These are phyloP conservation scores for Bathynomus jamesi DNA, from an alignment of 1,140 invertebrate genomes.

Conservation along the genomic window DNA sequence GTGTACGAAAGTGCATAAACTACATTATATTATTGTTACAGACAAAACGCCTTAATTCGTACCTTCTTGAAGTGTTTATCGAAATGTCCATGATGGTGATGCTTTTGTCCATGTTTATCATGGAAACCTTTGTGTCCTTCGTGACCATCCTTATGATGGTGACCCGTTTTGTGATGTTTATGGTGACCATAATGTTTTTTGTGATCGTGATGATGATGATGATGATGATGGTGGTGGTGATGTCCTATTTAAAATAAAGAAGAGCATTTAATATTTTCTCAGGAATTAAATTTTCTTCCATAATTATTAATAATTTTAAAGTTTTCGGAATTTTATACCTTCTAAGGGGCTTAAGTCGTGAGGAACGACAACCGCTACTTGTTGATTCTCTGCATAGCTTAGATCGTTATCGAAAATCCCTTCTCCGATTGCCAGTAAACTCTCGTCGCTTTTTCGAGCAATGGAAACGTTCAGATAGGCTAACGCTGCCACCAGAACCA, in stretches of 20 bases:
- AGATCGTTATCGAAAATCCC: background rate
- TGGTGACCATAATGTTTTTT: background rate
- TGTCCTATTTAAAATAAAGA: background rate
- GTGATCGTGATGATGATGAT: too few species aligned
- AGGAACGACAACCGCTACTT: background rate
- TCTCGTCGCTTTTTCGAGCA: background rate
- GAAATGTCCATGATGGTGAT: constrained; percentile 18
- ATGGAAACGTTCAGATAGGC: background rate
- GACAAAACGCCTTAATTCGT: too few species aligned
- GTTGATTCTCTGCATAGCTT: background rate
- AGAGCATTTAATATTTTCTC: background rate
- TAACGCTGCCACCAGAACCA: background rate
- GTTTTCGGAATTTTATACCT: too few species aligned
- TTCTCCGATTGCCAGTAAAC: background rate
- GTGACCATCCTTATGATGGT: constrained; percentile 24
- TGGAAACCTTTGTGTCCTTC: constrained; percentile 28
- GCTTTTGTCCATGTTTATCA: constrained; percentile 20
- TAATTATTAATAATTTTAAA: background rate
- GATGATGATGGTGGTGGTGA: background rate
- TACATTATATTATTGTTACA: too few species aligned
- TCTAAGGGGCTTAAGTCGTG: background rate
- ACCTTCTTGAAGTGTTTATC: constrained; percentile 12
- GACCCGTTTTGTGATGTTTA: constrained; percentile 22
- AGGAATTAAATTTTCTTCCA: background rate
- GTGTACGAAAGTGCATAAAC: too few species aligned